These are phyloP conservation scores for Propithecus perrieri DNA, from an alignment of 2,797 vertebrate species.

Conservation along the genomic window DNA sequence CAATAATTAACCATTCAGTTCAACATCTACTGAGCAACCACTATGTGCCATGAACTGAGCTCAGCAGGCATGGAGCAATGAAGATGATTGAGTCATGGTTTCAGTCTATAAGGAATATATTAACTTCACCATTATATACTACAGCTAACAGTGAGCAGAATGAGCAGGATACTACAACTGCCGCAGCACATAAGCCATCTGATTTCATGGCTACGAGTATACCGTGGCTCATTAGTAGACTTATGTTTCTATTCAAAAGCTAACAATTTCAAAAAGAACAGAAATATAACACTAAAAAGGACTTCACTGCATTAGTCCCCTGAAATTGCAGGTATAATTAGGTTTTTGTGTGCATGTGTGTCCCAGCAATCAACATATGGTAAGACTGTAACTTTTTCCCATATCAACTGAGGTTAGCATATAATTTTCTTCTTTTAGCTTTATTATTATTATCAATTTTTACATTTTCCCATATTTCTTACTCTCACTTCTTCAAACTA, in stretches of 20 bases:
- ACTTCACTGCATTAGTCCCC: background rate
- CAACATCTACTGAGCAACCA: background rate
- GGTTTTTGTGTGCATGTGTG: background rate
- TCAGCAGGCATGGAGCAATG: background rate
- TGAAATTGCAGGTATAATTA: background rate
- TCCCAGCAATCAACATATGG: background rate
- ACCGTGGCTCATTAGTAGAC: background rate
- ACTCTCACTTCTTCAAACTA: background rate
- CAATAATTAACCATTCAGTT: background rate
- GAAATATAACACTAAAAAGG: background rate
- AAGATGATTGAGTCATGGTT: background rate
- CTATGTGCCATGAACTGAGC: background rate
- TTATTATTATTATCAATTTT: background rate
- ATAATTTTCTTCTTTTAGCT: background rate
- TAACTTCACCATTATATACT: fast-evolving
- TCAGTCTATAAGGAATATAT: background rate
- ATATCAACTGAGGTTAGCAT: background rate
- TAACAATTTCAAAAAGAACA: background rate
- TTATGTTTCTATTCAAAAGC: background rate
- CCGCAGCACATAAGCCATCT: fast-evolving
- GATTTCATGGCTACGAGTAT: background rate
- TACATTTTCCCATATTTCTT: background rate
- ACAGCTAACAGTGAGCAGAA: fast-evolving
- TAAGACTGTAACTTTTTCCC: background rate
- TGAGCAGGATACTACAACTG: background rate